Evolutionary conservation across 2,797 vertebrate species (phyloP), one percentile per base, ranked within the genome.

Genomic region (Sebastolobus altivelis): DNA sequence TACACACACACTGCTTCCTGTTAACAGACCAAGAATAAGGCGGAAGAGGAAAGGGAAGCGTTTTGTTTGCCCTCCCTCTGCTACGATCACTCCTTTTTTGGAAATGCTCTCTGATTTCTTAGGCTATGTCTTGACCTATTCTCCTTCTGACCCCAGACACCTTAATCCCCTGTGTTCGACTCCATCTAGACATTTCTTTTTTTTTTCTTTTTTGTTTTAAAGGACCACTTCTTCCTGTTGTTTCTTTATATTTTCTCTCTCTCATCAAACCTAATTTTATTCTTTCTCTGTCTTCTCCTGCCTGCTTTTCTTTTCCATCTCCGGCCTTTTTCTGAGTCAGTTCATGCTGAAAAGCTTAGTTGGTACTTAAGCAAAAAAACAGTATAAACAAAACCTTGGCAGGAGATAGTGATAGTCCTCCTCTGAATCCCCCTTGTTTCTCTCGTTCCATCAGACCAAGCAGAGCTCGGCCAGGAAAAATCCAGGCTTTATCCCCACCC

Each of bases 351-450:
- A 88, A 75, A 82, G 81, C 68, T 90, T 82, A 67, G 78, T 75
- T 35, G 11, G 37, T 66, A 16, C 71, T 84, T 49, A 61, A 82
- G 75, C 40, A 71, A 81, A 80, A 89, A 84, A 54, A 61, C 14
- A 81, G 72, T 67, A 83, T 75, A 86, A 91, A 89, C 86, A 89
- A 79, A 88, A 80, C 25, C 59, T 82, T 90, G 88, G 82, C 86
- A 88, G 80, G 49, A 43, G 56, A 77, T 43, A 58, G 12, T 25
- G 16, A 80, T 68, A 38, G 67, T 63, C 72, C 63, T 80, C 63
- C 31, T 66, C 66, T 65, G 62, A 76, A 69, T 49, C 65, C 27
- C 60, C 1, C 63, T 46, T 14, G 25, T 77, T 85, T 71, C 58
- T 80, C 62, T 80, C 13, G 8, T 84, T 87, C 74, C 68, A 59